phyloP scores from a whole-genome alignment of 2,797 vertebrate species.

The Typhlichthys subterraneus region DNA sequence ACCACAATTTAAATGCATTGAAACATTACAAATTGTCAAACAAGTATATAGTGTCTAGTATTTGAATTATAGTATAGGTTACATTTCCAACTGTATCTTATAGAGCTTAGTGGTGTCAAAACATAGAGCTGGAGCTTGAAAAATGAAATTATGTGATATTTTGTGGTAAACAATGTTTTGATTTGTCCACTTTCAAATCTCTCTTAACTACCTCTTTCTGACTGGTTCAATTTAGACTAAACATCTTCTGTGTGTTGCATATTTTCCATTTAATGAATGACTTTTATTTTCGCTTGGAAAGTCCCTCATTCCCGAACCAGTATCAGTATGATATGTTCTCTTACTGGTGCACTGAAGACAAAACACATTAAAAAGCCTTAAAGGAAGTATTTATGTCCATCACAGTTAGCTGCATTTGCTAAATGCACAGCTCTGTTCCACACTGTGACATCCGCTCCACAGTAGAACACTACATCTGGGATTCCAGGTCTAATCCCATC shows the following conservation, averaged over 20 bases:
- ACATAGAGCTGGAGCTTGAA: background rate
- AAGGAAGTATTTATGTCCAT: constrained; percentile 38
- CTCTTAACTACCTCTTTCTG: background rate
- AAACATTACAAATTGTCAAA: background rate
- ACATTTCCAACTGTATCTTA: background rate
- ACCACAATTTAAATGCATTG: too few relatives aligned
- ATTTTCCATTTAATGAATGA: background rate
- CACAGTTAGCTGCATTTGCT: constrained; percentile 28
- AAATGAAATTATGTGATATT: background rate
- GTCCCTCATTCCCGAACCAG: background rate
- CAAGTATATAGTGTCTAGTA: background rate
- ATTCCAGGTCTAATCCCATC: constrained; percentile 50
- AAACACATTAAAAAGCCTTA: background rate
- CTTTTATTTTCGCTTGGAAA: background rate
- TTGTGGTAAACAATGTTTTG: background rate
- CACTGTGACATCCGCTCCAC: constrained; percentile 59
- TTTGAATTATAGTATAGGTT: background rate
- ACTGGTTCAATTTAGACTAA: background rate
- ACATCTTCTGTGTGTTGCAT: background rate
- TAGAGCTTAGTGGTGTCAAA: background rate
- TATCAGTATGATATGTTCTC: background rate
- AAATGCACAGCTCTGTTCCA: constrained; percentile 45
- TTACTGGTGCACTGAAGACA: too few relatives aligned
- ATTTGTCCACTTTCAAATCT: background rate
- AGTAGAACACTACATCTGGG: constrained; percentile 51